phyloP scores from a whole-genome alignment of 2,888 invertebrate species.

The Sinopyrophorus schimmeli region DNA sequence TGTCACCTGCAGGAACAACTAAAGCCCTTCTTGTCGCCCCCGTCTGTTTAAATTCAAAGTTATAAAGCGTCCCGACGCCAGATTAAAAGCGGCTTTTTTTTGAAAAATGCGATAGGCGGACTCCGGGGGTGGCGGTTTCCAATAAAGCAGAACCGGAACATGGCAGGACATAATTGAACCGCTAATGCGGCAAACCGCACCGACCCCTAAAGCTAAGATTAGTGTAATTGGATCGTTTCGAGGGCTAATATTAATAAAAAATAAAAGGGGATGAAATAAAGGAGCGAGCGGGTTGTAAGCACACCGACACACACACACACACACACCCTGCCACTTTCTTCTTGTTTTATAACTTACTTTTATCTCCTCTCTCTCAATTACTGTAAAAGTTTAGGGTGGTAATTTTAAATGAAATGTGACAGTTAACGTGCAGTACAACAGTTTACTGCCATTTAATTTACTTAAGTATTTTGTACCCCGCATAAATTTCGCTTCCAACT shows the following conservation, averaged over 20 bases:
- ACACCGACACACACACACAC: too few relatives aligned
- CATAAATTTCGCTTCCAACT: conserved; percentile 4
- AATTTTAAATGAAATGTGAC: conserved; percentile 22
- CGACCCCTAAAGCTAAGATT: neutral
- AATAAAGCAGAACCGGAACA: too few relatives aligned
- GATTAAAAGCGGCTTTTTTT: neutral
- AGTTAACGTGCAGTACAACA: conserved; percentile 18
- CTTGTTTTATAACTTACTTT: conserved; percentile 13
- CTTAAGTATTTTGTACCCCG: conserved; percentile 13
- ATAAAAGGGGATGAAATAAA: too few relatives aligned
- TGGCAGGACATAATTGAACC: neutral
- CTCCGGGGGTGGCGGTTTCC: too few relatives aligned
- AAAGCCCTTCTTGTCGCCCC: conserved; percentile 6
- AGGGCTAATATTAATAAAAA: neutral
- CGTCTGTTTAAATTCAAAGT: conserved; percentile 13
- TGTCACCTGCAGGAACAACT: conserved; percentile 14
- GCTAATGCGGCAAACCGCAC: conserved; percentile 6
- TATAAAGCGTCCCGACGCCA: neutral
- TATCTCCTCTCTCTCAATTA: conserved; percentile 17
- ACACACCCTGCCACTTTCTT: too few relatives aligned
- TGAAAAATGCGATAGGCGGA: too few relatives aligned
- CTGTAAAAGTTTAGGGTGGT: conserved; percentile 18
- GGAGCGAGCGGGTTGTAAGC: too few relatives aligned
- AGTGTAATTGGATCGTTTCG: neutral
- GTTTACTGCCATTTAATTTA: conserved; percentile 18